Evolutionary conservation across 1,140 invertebrate genomes (phyloP).

Genomic region (Leptonema lineaticorne): DNA sequence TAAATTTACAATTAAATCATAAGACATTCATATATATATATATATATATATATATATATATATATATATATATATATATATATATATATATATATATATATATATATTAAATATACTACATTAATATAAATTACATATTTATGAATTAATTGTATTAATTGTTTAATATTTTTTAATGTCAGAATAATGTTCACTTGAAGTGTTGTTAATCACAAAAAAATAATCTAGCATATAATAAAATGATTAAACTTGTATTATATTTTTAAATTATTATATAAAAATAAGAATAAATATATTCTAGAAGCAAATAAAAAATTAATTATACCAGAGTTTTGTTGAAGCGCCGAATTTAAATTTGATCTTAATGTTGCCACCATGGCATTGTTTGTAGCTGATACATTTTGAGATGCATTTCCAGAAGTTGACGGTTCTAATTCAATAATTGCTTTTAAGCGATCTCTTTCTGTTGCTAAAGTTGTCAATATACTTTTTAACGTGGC

Average conservation of each 20-base stretch:
- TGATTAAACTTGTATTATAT: too few relatives aligned
- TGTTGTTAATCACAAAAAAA: not conserved
- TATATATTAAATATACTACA: too few relatives aligned
- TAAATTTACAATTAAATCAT: too few relatives aligned
- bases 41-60: not conserved
- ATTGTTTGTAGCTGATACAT: slow-evolving; percentile 42
- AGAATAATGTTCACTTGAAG: too few relatives aligned
- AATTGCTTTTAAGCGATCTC: slow-evolving; percentile 58
- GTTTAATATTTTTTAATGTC: too few relatives aligned
- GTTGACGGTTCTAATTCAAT: slow-evolving; percentile 41
- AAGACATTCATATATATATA: not conserved
- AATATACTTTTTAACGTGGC: slow-evolving; percentile 56
- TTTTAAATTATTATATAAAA: too few relatives aligned
- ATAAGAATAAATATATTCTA: too few relatives aligned
- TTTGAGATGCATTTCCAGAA: slow-evolving; percentile 35
- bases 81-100: not conserved
- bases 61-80: not conserved
- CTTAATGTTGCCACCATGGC: slow-evolving; percentile 57
- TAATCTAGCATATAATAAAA: not conserved
- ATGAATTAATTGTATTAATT: too few relatives aligned
- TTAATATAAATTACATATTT: too few relatives aligned
- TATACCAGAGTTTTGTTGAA: slow-evolving; percentile 68
- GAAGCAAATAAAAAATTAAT: too few relatives aligned
- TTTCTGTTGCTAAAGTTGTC: slow-evolving; percentile 60
- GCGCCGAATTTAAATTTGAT: slow-evolving; percentile 62